A percentile compares a stretch with the other conserved stretches of the same genome.
Conservation (phyloP, 2,113 vertebrate genomes). For the Nyctereutes procyonoides region DNA sequence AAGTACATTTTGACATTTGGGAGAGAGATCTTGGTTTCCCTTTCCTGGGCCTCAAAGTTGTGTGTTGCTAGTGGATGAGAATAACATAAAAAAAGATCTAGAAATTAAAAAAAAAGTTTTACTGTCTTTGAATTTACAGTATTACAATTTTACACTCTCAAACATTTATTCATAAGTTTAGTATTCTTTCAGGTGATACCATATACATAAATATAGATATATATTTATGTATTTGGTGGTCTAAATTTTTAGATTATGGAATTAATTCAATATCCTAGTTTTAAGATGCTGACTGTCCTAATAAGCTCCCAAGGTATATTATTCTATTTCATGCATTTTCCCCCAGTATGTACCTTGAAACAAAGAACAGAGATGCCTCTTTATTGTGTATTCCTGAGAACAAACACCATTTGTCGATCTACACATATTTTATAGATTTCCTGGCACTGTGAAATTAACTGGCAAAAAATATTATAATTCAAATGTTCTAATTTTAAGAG, state of each 20-base stretch:
- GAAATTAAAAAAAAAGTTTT: slow-evolving; percentile 5
- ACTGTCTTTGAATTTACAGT: slow-evolving; percentile 37
- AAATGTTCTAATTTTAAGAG: slow-evolving; percentile 51
- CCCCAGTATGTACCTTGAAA: not conserved
- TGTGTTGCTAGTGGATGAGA: not conserved
- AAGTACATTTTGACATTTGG: slow-evolving; percentile 24
- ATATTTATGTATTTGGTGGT: not conserved
- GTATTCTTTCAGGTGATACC: slow-evolving; percentile 13
- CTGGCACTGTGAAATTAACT: slow-evolving; percentile 34
- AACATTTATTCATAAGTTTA: slow-evolving; percentile 33
- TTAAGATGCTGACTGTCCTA: not conserved
- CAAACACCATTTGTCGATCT: not conserved
- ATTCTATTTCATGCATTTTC: not conserved
- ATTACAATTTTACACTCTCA: slow-evolving; percentile 46
- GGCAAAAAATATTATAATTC: not conserved
- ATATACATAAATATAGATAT: not conserved
- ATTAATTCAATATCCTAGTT: slow-evolving; percentile 56
- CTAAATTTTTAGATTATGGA: slow-evolving; percentile 36
- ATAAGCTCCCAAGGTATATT: not conserved
- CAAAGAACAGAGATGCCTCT: slow-evolving; percentile 29
- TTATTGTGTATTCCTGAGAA: slow-evolving; percentile 7
- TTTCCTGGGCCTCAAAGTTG: not conserved
- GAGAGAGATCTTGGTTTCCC: slow-evolving; percentile 7
- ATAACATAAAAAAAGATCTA: not conserved
- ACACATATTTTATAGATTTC: slow-evolving; percentile 43